These are phyloP conservation scores for Antedon mediterranea DNA, from an alignment of 53 echinoderm and acorn worm genomes.

Conservation along the genomic window DNA sequence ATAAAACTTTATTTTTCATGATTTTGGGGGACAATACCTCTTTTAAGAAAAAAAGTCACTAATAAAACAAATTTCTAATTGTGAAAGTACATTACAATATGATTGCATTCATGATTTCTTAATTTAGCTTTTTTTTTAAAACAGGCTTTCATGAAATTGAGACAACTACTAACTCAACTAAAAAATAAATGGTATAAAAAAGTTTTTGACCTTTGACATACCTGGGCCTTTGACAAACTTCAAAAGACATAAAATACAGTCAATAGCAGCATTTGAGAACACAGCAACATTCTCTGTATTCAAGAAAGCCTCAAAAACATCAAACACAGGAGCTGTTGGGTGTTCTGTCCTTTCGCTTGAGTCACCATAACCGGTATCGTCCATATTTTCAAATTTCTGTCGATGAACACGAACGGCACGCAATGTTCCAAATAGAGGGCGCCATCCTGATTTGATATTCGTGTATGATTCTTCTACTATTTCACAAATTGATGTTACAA, in stretches of 20 bases:
- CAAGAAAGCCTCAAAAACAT: conserved; percentile 95
- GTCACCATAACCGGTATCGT: conserved; percentile 11
- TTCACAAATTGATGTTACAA: conserved; percentile 93
- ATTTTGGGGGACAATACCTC: no score
- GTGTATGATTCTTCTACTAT: conserved; percentile 77
- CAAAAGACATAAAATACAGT: conserved; percentile 92
- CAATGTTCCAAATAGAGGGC: conserved; percentile 94
- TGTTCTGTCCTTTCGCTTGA: conserved; percentile 70
- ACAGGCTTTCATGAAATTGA: no score
- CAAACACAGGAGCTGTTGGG: conserved; percentile 81
- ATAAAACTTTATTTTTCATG: no score
- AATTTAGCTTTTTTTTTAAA: no score
- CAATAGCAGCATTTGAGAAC: conserved; percentile 95
- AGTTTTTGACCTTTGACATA: conserved; percentile 9
- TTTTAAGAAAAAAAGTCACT: no score
- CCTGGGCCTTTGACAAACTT: conserved; percentile 85
- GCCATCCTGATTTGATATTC: conserved; percentile 97
- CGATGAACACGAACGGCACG: conserved; percentile 67
- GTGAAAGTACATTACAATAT: no score
- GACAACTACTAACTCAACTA: no score
- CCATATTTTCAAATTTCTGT: conserved; percentile 3
- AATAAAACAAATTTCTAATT: no score
- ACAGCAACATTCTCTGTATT: conserved; percentile 94
- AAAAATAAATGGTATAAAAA: no score
- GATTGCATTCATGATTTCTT: no score